Base-by-base conservation (phyloP, 2,888 invertebrate species). In the Neuroscelio doddi region DNA sequence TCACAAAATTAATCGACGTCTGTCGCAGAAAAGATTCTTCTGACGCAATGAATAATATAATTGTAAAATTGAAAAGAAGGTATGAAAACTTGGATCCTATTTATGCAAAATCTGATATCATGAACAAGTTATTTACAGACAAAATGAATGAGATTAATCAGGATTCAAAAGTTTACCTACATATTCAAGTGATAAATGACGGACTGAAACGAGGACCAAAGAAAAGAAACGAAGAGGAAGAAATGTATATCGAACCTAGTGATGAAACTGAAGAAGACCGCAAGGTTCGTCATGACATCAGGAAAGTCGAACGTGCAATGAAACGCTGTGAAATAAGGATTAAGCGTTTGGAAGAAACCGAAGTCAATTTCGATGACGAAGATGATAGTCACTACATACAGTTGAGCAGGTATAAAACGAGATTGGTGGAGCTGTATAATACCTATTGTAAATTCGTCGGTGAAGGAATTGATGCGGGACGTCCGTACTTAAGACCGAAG, bases 291-390 rank as follows among this genome's bases (percentile, higher is more conserved):
- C 34, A 58, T 24, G 57, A 64, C 61, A 45, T 69, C 16, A 68
- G 64, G 1, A 14, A 34, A 17, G 72, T 90, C 3, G 89, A 89
- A 74, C 88, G 87, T 62, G 87, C 89, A 0, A 85, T 93, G 46
- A 86, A 89, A 80, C 87, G 89, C 69, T 86, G 93, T 14, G 87
- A 90, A 47, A 87, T 88, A 73, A 89, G 88, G 63, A 93, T 95
- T 46, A 88, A 89, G 70, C 86, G 89, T 66, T 80, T 93, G 3
- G 92, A 93, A 75, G 87, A 87, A 45, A 85, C 88, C 44, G 92
- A 94, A 73, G 89, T 94, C 1, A 89, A 93, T 68, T 90, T 91
- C 79, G 90, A 91, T 74, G 91, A 92, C 69, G 93, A 93, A 21
- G 88, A 89, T 39, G 88, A 92, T 79, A 93, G 93, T 1, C 86